A percentile compares a stretch with the other conserved stretches of the same genome.
Evolutionary conservation across 92 coral and sea anemone species (phyloP).

Genomic region (Desmophyllum pertusum): DNA sequence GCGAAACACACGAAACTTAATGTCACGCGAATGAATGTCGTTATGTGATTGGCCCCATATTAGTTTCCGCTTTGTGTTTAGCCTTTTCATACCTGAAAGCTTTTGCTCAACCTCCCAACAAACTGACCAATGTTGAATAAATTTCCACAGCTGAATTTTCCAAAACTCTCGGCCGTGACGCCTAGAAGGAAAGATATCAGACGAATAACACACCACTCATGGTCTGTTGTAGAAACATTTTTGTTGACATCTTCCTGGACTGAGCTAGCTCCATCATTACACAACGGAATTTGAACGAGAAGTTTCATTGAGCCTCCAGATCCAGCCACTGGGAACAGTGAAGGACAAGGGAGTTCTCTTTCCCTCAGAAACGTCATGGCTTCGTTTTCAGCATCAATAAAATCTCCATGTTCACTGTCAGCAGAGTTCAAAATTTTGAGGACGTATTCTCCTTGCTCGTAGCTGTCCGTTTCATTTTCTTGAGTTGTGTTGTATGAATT

Average conservation of each 20-base stretch:
- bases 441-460: constrained; percentile 38
- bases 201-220: constrained; percentile 41
- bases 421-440: constrained; percentile 60
- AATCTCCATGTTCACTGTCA: constrained; percentile 53
- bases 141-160: constrained; percentile 29
- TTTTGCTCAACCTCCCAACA: constrained; percentile 49
- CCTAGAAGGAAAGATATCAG: constrained; percentile 55
- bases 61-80: no score
- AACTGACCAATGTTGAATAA: constrained; percentile 50
- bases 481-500: neutral
- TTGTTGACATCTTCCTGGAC: neutral
- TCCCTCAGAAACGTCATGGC: constrained; percentile 46
- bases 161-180: constrained; percentile 4
- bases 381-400: constrained; percentile 50
- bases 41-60: no score
- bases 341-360: constrained; percentile 59
- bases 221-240: neutral
- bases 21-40: no score
- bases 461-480: neutral
- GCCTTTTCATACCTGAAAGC: constrained; percentile 61
- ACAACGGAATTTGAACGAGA: constrained; percentile 6
- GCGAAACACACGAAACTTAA: no score
- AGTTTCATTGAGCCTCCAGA: constrained; percentile 8
- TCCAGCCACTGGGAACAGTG: constrained; percentile 18
- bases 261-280: neutral